Percentiles rank a stretch among this genome's conserved stretches.
Conservation (phyloP, 2,888 invertebrate genomes). For the Athalia circularis region DNA sequence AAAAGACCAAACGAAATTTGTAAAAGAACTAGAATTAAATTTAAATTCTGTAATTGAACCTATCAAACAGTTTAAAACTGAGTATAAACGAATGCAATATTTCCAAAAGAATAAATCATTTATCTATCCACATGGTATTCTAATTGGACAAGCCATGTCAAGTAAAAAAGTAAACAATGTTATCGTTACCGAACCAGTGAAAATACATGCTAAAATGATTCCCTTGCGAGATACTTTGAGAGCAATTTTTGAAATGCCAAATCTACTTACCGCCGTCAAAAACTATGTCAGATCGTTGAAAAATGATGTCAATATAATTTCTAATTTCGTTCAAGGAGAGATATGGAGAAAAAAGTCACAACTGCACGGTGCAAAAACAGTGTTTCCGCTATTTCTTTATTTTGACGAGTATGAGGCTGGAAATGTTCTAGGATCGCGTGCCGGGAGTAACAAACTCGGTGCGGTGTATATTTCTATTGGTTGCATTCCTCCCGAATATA, state of each 20-base stretch:
- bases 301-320: conserved; percentile 26
- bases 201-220: conserved; percentile 13
- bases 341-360: conserved; percentile 46
- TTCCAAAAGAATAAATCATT: conserved; percentile 1
- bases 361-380: conserved; percentile 39
- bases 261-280: conserved; percentile 43
- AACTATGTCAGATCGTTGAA: conserved; percentile 39
- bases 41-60: conserved; percentile 4
- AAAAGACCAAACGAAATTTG: not conserved
- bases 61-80: conserved; percentile 9
- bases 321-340: conserved; percentile 51
- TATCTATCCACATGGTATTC: not conserved
- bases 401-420: conserved; percentile 53
- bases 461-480: conserved; percentile 49
- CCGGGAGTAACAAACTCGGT: conserved; percentile 49
- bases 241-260: conserved; percentile 35
- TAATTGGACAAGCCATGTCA: not conserved
- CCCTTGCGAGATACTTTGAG: conserved; percentile 28
- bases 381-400: conserved; percentile 53
- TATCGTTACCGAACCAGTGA: not conserved
- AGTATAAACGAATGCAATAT: conserved; percentile 17
- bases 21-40: not conserved
- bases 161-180: not conserved
- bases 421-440: conserved; percentile 50
- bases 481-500: conserved; percentile 40